Base-by-base conservation (phyloP, 1,140 invertebrate species). In the Phortica variegata region DNA sequence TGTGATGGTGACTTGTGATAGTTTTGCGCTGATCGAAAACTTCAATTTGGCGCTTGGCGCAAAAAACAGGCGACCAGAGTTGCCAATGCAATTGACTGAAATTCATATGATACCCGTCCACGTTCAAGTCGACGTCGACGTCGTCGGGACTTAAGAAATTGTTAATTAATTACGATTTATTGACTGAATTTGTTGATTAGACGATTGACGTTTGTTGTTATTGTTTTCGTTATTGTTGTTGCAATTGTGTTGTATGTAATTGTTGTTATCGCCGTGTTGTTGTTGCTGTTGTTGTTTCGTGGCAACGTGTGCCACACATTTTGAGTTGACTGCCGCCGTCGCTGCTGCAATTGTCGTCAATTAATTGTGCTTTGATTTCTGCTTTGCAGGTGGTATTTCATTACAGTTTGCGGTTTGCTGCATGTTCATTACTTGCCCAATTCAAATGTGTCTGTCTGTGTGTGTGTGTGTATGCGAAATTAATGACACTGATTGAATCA, bases 161-260 rank as follows among this genome's bases (percentile, higher is more conserved):
- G 58, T 68, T 68, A 68, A 68, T 68, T 68, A 68, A 68, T 68
- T 68, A 68, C 63, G 63, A 68, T 68, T 68, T 68, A 68, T 68
- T 68, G 63, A 68, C 63, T 68, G 68, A 68, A 68, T 68, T 68
- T 62, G 51, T 68, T 68, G 63, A 68, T 68, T 68, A 68, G 63
- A 68, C 63, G 68, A 66, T 66, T 66, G 63, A 68, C 63, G 65
- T 63, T 63, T 56, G 56, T 57, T 51, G 58, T 56, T 61, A 58
- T 61, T 52, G 47, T 37, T 12, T 16, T 33, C 13, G 39, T 49
- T 58, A 10, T 26, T 26, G 10, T 26, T 26, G 10, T 26, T 26
- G 23, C 5, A 6, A 26, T 26, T 10, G 23, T 26, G 23, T 26
- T 26, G 5, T 26, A 6, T 10, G 23, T 26, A 6, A 10, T 26